Conservation (phyloP, 1,140 invertebrate species). For the Archegozetes longisetosus region DNA sequence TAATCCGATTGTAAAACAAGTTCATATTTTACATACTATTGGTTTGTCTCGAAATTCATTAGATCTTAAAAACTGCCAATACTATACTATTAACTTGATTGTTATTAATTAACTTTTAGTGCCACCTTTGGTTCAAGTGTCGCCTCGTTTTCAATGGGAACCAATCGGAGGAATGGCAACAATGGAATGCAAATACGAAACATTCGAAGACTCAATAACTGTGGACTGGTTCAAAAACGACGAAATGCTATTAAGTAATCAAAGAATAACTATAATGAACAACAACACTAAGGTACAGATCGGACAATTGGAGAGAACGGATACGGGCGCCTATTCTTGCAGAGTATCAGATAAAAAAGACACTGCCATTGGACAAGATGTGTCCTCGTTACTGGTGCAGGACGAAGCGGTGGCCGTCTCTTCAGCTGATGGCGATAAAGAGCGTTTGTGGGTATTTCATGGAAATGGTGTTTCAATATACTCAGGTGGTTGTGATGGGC, state of each 20-base stretch:
- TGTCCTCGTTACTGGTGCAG: constrained; percentile 15
- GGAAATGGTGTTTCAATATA: constrained; percentile 14
- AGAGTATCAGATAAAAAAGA: constrained; percentile 3
- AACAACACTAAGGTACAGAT: constrained; percentile 13
- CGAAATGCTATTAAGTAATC: constrained; percentile 36
- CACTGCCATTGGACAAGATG: constrained; percentile 8
- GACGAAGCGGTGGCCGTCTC: constrained; percentile 24
- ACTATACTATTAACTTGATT: no score
- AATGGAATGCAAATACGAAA: constrained; percentile 29
- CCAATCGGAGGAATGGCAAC: constrained; percentile 9
- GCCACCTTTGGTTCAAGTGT: constrained; percentile 24
- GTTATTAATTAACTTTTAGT: no score
- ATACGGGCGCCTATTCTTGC: constrained; percentile 14
- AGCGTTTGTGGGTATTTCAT: constrained; percentile 38
- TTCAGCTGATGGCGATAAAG: constrained; percentile 39
- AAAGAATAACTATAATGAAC: constrained; percentile 10
- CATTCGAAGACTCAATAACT: constrained; percentile 40
- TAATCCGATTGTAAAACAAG: constrained; percentile 55
- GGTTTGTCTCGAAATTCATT: constrained; percentile 44
- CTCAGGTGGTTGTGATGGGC: neutral
- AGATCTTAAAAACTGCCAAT: neutral
- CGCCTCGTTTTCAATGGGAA: constrained; percentile 15
- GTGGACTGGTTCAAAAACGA: constrained; percentile 57
- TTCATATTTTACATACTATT: constrained; percentile 54
- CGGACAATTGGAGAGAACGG: constrained; percentile 8